phyloP scores from a whole-genome alignment of 2,797 vertebrate genomes.

The Pangasius djambal region DNA sequence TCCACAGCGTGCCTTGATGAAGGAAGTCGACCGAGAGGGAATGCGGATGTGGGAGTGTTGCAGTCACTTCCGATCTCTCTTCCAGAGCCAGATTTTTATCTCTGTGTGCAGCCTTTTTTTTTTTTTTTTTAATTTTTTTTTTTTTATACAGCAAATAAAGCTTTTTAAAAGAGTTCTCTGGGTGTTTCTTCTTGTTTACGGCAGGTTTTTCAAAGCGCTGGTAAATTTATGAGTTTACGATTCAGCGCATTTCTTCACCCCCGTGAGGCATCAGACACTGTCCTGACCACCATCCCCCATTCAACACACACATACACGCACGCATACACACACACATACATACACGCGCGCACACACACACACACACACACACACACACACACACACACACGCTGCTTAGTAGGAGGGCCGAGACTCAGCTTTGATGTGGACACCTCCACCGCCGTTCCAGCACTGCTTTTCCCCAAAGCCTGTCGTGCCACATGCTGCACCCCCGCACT shows the following conservation, averaged over 20 bases:
- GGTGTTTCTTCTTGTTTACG: background rate
- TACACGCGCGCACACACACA: no score
- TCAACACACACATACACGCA: no score
- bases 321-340: no score
- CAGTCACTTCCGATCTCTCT: slow-evolving; percentile 22
- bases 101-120: background rate
- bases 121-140: no score
- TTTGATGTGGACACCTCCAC: slow-evolving; percentile 44
- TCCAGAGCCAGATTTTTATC: background rate
- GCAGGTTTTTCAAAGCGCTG: background rate
- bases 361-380: background rate
- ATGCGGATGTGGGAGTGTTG: slow-evolving; percentile 28
- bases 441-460: slow-evolving; percentile 1
- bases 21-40: slow-evolving; percentile 27
- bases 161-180: background rate
- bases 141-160: background rate
- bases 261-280: slow-evolving; percentile 1
- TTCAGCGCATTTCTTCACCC: background rate
- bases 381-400: background rate
- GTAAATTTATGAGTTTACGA: background rate
- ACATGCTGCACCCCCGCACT: slow-evolving; percentile 31
- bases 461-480: background rate
- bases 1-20: slow-evolving; percentile 10
- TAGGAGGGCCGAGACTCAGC: slow-evolving; percentile 14
- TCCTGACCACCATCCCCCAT: slow-evolving; percentile 12